Conservation (phyloP, 2,888 invertebrate genomes). For the Xestia rhomboidea region DNA sequence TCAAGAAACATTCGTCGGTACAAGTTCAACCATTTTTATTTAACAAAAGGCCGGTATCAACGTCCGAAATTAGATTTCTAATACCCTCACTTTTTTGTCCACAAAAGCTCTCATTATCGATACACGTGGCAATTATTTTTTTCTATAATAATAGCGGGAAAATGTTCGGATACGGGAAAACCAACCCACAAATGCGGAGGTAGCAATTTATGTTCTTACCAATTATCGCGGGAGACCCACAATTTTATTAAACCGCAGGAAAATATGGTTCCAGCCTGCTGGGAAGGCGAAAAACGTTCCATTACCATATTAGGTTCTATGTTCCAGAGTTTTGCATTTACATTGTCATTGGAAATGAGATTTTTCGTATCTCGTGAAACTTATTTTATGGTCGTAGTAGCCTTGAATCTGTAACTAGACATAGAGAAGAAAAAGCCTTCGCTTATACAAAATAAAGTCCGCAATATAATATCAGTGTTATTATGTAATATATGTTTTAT, state of each 20-base stretch:
- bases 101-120: constrained; percentile 51
- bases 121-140: constrained; percentile 51
- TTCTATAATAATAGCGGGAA: constrained; percentile 46
- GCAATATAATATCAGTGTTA: not conserved
- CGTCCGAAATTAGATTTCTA: constrained; percentile 44
- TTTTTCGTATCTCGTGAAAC: constrained; percentile 23
- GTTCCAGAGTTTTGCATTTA: constrained; percentile 33
- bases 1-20: constrained; percentile 18
- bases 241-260: constrained; percentile 66
- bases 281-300: constrained; percentile 26
- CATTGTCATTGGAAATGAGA: constrained; percentile 46
- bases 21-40: constrained; percentile 37
- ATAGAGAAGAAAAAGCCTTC: not conserved
- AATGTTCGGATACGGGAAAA: constrained; percentile 25
- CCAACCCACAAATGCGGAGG: constrained; percentile 39
- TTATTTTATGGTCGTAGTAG: constrained; percentile 19
- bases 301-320: constrained; percentile 41
- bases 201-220: constrained; percentile 61
- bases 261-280: constrained; percentile 55
- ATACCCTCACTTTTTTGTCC: constrained; percentile 22
- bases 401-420: not conserved
- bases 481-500: not conserved
- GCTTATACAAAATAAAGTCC: not conserved
- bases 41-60: constrained; percentile 31
- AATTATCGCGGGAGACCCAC: constrained; percentile 63